These are phyloP conservation scores for Drepana arcuata DNA, from an alignment of 1,140 invertebrate genomes.

Conservation along the genomic window DNA sequence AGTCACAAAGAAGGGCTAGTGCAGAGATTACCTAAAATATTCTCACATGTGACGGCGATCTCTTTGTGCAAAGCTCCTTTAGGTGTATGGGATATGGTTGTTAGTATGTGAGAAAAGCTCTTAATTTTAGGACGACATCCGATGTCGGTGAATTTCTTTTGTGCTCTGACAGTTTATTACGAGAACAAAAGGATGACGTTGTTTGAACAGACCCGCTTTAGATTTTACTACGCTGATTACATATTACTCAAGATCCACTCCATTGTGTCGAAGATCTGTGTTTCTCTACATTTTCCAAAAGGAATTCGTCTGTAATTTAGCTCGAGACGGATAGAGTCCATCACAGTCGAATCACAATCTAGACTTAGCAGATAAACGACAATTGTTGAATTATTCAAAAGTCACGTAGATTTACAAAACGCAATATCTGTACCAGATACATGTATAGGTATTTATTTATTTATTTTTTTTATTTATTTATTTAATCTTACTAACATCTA, in stretches of 20 bases:
- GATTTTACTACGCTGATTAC: conserved; percentile 38
- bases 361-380: no score
- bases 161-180: conserved; percentile 45
- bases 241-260: conserved; percentile 34
- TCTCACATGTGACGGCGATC: background rate
- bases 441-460: no score
- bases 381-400: no score
- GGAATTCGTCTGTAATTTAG: conserved; percentile 28
- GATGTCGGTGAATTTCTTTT: conserved; percentile 44
- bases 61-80: conserved; percentile 18
- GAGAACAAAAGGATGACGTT: conserved; percentile 42
- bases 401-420: no score
- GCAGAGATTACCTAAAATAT: background rate
- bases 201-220: conserved; percentile 35
- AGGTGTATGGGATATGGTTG: conserved; percentile 20
- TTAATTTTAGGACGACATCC: conserved; percentile 35
- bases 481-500: no score
- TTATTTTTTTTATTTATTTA: no score
- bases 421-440: no score
- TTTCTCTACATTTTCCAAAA: conserved; percentile 29
- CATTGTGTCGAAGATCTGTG: conserved; percentile 33
- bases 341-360: no score
- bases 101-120: conserved; percentile 21
- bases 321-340: conserved; percentile 18
- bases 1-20: background rate